Base-by-base conservation (phyloP, 2,113 vertebrate genomes). In the Archilochus colubris region DNA sequence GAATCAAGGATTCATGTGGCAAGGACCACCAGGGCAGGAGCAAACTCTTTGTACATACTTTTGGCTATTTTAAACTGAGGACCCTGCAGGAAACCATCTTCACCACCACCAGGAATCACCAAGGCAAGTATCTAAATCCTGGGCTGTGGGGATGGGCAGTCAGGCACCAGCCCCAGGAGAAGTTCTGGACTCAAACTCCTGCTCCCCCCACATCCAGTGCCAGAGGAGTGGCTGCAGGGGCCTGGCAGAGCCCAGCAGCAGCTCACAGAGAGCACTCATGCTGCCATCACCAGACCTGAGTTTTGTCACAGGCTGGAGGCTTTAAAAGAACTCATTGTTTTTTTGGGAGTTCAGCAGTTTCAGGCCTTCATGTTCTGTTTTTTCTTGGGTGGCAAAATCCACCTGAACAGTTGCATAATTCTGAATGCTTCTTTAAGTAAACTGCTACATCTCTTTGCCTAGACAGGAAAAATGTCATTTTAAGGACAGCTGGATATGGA, bases 251-350 rank as follows among this genome's bases (percentile, higher is more conserved):
- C 40, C 36, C 62, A 87, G 23, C 33, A 62, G 23, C 1, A 2
- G 33, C 31, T 51, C 4, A 50, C 2, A 6, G 46, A 19, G 4
- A 70, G 17, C 27, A 5, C n/a, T 3, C 1, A 0, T 22, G 20
- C 10, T 8, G 1, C 28, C 14, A n/a, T 31, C 53, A 43, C 72
- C 62, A 79, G 53, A 50, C 6, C 2, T 1, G 10, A 59, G 50
- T 31, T 79, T 40, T 40, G 14, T 50, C 58, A 66, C 33, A 46
- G 27, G 14, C 57, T 18, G 62, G 24, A 75, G 48, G 15, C 1
- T 33, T 14, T 5, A 3, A 30, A 43, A 74, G 28, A 77, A 15
- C 38, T 50, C 33, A 33, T 11, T 3, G 2, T 17, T 7, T 44
- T 50, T n/a, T 30, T 14, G 1, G 2, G 44, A 14, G 33, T 8